These are phyloP conservation scores for Leptopilina syphax DNA, from an alignment of 2,888 invertebrate species.

Conservation along the genomic window DNA sequence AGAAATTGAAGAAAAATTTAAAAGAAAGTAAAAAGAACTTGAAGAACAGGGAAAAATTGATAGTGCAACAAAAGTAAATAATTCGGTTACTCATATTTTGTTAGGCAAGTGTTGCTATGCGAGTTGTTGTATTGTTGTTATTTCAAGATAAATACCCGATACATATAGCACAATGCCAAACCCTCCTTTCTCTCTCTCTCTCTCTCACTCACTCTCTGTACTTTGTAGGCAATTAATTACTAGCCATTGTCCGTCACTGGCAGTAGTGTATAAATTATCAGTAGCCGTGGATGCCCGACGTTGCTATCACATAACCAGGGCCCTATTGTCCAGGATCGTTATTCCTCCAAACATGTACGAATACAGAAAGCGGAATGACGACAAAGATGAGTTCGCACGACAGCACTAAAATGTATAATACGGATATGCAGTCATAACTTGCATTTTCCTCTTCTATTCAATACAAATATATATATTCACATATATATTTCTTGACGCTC, in stretches of 20 bases:
- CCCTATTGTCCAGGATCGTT: slow-evolving; percentile 69
- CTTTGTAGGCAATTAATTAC: slow-evolving; percentile 72
- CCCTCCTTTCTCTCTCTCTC: too few species aligned
- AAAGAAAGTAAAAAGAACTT: neutral
- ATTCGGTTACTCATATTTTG: slow-evolving; percentile 30
- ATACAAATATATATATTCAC: too few species aligned
- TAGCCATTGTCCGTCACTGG: slow-evolving; percentile 69
- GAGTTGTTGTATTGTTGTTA: slow-evolving; percentile 65
- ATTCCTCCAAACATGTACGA: slow-evolving; percentile 48
- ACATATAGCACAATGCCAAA: slow-evolving; percentile 64
- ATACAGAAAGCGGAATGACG: slow-evolving; percentile 34
- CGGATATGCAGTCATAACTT: slow-evolving; percentile 35
- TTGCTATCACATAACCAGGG: slow-evolving; percentile 61
- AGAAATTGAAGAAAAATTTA: neutral
- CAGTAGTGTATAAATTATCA: slow-evolving; percentile 71
- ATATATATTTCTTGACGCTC: neutral
- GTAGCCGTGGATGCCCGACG: slow-evolving; percentile 68
- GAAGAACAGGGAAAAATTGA: neutral
- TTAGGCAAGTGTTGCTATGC: slow-evolving; percentile 49
- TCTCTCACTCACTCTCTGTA: slow-evolving; percentile 60
- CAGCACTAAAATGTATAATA: slow-evolving; percentile 24
- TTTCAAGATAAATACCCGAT: slow-evolving; percentile 71
- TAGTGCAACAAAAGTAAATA: slow-evolving; percentile 1
- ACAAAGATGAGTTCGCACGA: slow-evolving; percentile 35
- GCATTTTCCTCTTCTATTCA: slow-evolving; percentile 12